phyloP scores from a whole-genome alignment of 2,113 vertebrate species.

The Argyrosomus japonicus region DNA sequence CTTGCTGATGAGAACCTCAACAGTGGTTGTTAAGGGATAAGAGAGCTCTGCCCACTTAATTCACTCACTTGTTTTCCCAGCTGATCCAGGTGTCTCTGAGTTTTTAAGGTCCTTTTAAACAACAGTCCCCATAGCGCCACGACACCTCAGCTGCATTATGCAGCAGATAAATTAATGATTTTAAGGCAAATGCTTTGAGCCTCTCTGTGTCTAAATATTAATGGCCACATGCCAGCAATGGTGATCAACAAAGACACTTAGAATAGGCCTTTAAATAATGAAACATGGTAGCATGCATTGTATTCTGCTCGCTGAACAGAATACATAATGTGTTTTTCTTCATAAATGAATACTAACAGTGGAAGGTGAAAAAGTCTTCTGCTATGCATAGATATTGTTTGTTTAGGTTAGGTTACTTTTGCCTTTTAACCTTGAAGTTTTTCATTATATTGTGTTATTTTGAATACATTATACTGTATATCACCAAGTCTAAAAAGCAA shows the following conservation, averaged over 20 bases:
- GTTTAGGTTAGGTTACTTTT: conserved; percentile 29
- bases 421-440: conserved; percentile 9
- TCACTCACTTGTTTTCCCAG: conserved; percentile 32
- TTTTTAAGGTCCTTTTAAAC: conserved; percentile 46
- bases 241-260: conserved; percentile 59
- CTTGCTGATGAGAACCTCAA: conserved; percentile 44
- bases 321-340: conserved; percentile 58
- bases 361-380: conserved; percentile 26
- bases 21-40: conserved; percentile 34
- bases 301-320: conserved; percentile 49
- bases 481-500: not conserved
- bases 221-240: conserved; percentile 56
- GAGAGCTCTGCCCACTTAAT: conserved; percentile 17
- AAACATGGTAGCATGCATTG: conserved; percentile 44
- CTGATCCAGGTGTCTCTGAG: conserved; percentile 41
- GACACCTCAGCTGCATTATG: conserved; percentile 28
- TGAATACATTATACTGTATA: not conserved
- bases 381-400: conserved; percentile 38
- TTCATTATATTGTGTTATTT: not conserved
- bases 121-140: conserved; percentile 14
- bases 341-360: conserved; percentile 64
- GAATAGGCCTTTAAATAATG: conserved; percentile 69
- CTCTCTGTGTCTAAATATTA: conserved; percentile 64
- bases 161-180: conserved; percentile 56
- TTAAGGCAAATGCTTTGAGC: conserved; percentile 36